Evolutionary conservation across 53 echinoderm and acorn worm species (phyloP).

Genomic region (Paelopatides confundens): DNA sequence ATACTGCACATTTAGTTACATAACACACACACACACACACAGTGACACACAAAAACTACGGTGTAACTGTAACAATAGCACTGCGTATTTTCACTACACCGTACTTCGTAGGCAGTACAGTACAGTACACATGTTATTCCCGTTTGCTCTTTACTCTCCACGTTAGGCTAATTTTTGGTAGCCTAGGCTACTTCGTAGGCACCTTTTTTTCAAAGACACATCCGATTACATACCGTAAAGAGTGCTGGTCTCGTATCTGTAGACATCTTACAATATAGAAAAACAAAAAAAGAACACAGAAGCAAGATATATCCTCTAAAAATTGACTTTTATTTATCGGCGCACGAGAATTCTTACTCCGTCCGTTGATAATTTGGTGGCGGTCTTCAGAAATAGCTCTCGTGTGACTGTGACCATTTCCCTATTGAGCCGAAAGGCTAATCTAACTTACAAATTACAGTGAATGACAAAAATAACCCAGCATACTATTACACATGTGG

Average conservation of each 20-base stretch:
- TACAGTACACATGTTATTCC: conserved; percentile 17
- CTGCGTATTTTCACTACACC: too few species aligned
- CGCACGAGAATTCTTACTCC: background rate
- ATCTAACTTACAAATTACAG: too few species aligned
- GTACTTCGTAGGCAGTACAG: too few species aligned
- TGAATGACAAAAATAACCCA: too few species aligned
- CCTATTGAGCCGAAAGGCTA: too few species aligned
- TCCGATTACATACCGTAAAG: conserved; percentile 78
- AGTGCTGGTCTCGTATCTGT: conserved; percentile 79
- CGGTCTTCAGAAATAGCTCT: background rate
- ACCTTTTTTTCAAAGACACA: conserved; percentile 8
- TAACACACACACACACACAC: too few species aligned
- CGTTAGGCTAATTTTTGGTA: background rate
- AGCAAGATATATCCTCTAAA: background rate
- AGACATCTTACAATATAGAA: conserved; percentile 56
- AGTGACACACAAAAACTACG: too few species aligned
- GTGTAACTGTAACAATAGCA: too few species aligned
- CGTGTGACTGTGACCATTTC: background rate
- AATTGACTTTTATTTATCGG: background rate
- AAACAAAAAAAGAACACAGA: background rate
- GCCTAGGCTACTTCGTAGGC: background rate
- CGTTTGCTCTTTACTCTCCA: background rate
- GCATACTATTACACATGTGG: too few species aligned
- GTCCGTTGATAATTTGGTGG: background rate
- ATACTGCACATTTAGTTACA: too few species aligned